Evolutionary conservation across 2,888 invertebrate species (phyloP).

Genomic region (Steinernema hermaphroditum): DNA sequence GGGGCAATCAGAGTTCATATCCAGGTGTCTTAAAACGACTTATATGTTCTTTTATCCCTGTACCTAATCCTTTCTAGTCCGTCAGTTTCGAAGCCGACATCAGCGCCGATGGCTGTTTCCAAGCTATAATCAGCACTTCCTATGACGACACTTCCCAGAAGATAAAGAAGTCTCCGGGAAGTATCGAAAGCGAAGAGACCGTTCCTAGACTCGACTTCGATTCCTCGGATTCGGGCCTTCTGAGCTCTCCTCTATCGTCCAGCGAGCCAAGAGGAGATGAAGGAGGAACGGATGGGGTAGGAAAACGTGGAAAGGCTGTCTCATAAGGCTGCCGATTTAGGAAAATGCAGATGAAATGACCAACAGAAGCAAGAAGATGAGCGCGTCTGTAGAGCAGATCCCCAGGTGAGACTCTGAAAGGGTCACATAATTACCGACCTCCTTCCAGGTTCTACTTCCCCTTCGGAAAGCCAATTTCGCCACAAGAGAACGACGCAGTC

Average conservation of each 20-base stretch:
- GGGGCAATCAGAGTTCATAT: no score
- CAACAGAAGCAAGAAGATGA: background rate
- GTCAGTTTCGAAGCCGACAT: constrained; percentile 1
- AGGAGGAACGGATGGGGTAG: background rate
- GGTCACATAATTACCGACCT: no score
- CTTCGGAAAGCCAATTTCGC: constrained; percentile 57
- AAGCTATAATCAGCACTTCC: background rate
- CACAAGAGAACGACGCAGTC: constrained; percentile 56
- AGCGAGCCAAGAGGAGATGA: background rate
- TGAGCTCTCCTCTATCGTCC: constrained; percentile 15
- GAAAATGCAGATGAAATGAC: no score
- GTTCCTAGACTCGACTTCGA: constrained; percentile 6
- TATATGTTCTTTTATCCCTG: no score
- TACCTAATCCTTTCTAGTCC: background rate
- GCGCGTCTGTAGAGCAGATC: background rate
- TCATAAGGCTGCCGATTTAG: background rate
- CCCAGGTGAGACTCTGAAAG: constrained; percentile 2
- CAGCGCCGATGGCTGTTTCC: constrained; percentile 7
- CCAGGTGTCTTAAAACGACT: no score
- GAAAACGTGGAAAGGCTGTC: background rate
- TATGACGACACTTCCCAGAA: background rate
- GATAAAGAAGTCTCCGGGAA: background rate
- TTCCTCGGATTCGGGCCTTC: constrained; percentile 21
- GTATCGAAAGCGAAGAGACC: background rate
- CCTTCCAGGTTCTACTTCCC: constrained; percentile 58